Evolutionary conservation across 2,888 invertebrate species (phyloP), one percentile per base, ranked within the genome.

Genomic region (Meteorus cinctellus): DNA sequence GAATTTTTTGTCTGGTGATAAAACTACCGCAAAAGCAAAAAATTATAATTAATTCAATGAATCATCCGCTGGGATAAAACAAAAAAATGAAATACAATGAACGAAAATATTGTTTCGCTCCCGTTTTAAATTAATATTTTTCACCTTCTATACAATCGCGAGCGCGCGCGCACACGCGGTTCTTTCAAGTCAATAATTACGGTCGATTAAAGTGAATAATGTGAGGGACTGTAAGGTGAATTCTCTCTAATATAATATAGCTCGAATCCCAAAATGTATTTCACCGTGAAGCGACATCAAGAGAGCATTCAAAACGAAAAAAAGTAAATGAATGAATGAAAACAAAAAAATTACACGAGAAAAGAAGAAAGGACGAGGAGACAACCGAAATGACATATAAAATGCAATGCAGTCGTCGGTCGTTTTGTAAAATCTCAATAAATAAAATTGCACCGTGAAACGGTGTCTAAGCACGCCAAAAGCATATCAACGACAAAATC

Each of bases 381-480:
- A 48, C n/a, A n/a, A 48, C 48, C 10, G n/a, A 48, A 48, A 48
- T 16, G 14, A 48, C 65, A 63, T 70, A 65, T 65, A 55, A 55
- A 55, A 55, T 55, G 55, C 55, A 55, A 55, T 55, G 55, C 10
- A 19, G 55, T 55, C 55, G 55, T 51, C 68, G 63, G 79, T 81
- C 79, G 77, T 79, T 80, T 81, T 77, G 79, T 73, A 77, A 82
- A 82, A 81, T 81, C 77, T 79, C 78, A 79, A 81, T 80, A 82
- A 82, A 82, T 81, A 83, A 86, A 87, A 86, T 86, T 85, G 83
- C 82, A 83, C 81, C 85, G 85, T 85, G 86, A 86, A 88, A 88
- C 85, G 86, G 80, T 82, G 78, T 77, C 77, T 81, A 80, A 75
- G 81, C 87, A 87, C 87, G 88, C 87, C 84, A 87, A 86, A 86